Evolutionary conservation across 2,113 vertebrate species (phyloP).

Genomic region (Paracanthobrama guichenoti): DNA sequence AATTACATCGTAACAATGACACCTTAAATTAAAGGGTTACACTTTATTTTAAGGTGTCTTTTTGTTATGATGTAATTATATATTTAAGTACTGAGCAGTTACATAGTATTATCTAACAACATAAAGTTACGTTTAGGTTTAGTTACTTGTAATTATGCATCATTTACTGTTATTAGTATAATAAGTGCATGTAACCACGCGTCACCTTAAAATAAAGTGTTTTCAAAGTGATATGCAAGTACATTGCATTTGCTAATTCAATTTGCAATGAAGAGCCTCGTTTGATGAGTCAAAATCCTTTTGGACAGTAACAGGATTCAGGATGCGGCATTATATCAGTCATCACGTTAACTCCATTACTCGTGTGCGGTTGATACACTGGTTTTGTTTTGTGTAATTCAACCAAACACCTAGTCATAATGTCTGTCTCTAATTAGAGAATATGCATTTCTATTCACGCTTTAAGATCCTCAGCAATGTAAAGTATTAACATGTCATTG

Average conservation of each 20-base stretch:
- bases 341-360: not conserved
- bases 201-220: too few species aligned
- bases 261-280: not conserved
- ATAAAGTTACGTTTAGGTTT: too few species aligned
- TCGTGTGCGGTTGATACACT: not conserved
- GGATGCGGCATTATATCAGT: not conserved
- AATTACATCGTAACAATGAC: too few species aligned
- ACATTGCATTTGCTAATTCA: not conserved
- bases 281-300: conserved; percentile 12
- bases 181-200: too few species aligned
- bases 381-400: conserved; percentile 5
- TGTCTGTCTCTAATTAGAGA: not conserved
- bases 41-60: too few species aligned
- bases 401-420: not conserved
- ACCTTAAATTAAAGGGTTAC: too few species aligned
- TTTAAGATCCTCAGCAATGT: not conserved
- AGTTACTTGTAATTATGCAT: too few species aligned
- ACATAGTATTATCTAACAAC: too few species aligned
- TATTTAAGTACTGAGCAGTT: too few species aligned
- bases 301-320: conserved; percentile 9
- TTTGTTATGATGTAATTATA: too few species aligned
- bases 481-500: not conserved
- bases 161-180: too few species aligned
- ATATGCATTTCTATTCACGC: not conserved
- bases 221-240: not conserved